These are phyloP conservation scores for Malachius bipustulatus DNA, from an alignment of 2,888 invertebrate genomes.

Conservation along the genomic window DNA sequence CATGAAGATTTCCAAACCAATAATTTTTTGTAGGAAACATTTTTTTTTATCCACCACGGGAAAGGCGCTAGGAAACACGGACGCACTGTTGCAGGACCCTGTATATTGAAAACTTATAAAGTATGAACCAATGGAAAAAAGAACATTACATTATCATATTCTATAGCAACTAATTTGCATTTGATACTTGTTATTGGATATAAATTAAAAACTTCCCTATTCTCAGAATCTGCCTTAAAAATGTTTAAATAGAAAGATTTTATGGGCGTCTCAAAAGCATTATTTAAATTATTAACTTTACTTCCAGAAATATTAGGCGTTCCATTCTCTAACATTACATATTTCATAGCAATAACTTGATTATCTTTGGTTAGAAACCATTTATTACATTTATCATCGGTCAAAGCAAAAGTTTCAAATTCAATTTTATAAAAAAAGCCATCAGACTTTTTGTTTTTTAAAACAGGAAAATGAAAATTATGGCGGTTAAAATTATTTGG, in stretches of 20 bases:
- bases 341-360: constrained; percentile 16
- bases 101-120: no score
- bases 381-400: constrained; percentile 13
- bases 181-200: constrained; percentile 5
- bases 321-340: constrained; percentile 14
- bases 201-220: constrained; percentile 15
- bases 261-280: constrained; percentile 16
- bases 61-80: no score
- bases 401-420: constrained; percentile 12
- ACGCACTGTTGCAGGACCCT: no score
- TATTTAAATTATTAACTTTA: constrained; percentile 11
- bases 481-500: constrained; percentile 4
- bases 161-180: no score
- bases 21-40: no score
- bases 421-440: constrained; percentile 10
- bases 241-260: constrained; percentile 17
- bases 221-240: constrained; percentile 12
- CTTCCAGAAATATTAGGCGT: constrained; percentile 12
- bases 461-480: constrained; percentile 8
- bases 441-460: constrained; percentile 9
- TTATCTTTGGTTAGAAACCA: constrained; percentile 20
- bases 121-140: no score
- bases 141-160: no score
- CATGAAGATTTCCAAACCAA: no score
- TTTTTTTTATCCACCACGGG: no score